Evolutionary conservation across 2,113 vertebrate genomes (phyloP).

Genomic region (Eonycteris spelaea): DNA sequence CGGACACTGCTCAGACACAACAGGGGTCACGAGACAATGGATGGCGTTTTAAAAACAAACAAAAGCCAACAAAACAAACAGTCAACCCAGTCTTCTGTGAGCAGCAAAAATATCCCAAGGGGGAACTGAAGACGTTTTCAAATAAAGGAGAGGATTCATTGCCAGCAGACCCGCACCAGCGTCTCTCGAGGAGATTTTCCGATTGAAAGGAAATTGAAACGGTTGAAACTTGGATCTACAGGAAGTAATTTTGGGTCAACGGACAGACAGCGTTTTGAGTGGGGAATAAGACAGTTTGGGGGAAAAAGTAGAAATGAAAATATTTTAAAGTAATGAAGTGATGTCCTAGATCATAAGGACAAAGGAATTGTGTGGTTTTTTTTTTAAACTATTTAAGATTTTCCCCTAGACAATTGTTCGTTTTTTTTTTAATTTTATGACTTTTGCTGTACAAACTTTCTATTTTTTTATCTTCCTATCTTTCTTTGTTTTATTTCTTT

Average conservation of each 20-base stretch:
- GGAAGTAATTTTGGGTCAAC: background rate
- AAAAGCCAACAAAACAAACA: background rate
- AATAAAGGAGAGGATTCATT: background rate
- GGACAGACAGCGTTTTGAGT: background rate
- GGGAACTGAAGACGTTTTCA: slow-evolving; percentile 3
- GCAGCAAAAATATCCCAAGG: background rate
- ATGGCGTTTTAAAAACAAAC: background rate
- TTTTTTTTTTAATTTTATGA: background rate
- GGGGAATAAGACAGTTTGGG: background rate
- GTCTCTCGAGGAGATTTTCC: background rate
- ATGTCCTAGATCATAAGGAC: background rate
- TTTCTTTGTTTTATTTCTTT: background rate
- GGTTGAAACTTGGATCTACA: background rate
- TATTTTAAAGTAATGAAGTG: background rate
- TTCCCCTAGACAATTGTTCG: background rate
- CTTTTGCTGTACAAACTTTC: background rate
- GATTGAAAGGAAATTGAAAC: background rate
- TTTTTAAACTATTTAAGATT: background rate
- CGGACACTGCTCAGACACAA: background rate
- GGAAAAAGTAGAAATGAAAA: background rate
- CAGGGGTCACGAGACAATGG: background rate
- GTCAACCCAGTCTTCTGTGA: background rate
- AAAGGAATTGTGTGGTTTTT: background rate
- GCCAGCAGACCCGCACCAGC: background rate
- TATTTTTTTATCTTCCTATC: background rate